Evolutionary conservation across 2,888 invertebrate species (phyloP), one percentile per base, ranked within the genome.

Genomic region (Apamea sordens): DNA sequence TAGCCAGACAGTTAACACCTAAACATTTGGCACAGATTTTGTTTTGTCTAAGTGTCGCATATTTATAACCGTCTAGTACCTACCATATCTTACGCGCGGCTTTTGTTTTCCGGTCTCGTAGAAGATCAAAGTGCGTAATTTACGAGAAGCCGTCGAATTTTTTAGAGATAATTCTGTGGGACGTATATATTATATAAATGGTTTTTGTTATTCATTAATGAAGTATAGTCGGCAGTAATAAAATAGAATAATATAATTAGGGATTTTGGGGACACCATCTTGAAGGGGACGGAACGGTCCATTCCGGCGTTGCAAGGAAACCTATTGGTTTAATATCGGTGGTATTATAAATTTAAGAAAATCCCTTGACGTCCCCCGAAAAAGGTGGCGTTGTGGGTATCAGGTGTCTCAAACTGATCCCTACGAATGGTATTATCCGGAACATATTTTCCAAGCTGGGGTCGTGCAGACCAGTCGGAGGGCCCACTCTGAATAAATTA

Each of bases 331-430:
- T 88, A 88, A 86, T 89, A 90, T 91, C 44, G 77, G 63, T 44
- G 65, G 79, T 90, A 86, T 84, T 80, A 80, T 76, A 88, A 90
- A 93, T 93, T 94, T 92, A 92, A 93, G 93, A 92, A 90, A 91
- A 90, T 88, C 91, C 89, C 91, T 89, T 90, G 90, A 90, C 91
- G 90, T 92, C 91, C 92, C 89, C 89, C 90, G 89, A 90, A 92
- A 88, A 91, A 91, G 89, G 90, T 90, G 85, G 87, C 87, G 87
- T 87, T 88, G 89, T 84, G 85, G 94, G 95, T 94, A 96, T 96
- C 96, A 97, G 96, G 96, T 97, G 96, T 94, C 90, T 89, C 90
- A 91, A 95, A 96, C 93, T 93, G 95, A 94, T 95, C 94, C 93
- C 91, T 92, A 92, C 93, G 93, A 95, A 94, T 93, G 91, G 93